Base-by-base conservation (phyloP, 2,888 invertebrate genomes). In the Crocallis elinguaria region DNA sequence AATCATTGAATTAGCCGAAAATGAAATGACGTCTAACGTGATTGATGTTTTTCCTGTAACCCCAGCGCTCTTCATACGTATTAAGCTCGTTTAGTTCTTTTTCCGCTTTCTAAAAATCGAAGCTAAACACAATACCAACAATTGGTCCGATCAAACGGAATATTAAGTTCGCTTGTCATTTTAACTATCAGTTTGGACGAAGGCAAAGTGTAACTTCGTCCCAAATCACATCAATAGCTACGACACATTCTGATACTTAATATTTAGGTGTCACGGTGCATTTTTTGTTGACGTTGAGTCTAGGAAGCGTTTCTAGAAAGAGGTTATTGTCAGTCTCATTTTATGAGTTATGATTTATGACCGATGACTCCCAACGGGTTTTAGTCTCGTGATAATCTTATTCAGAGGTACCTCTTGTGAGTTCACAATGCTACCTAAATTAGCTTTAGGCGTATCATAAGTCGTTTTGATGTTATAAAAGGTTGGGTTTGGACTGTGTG, bases 341-440 rank as follows among this genome's bases (percentile, higher is more conserved):
- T 90, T 90, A 90, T 88, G 89, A 86, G 86, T 84, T 88, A 91
- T 91, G 91, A 91, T 91, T 91, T 90, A 91, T 91, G 91, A 90
- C 80, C 85, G 79, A 83, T 87, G 90, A 88, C 89, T 91, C 88
- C 91, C 90, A 89, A 90, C 89, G 88, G 90, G 87, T 84, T 89
- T 79, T 84, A 74, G 77, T 74, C 75, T 77, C 79, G 70, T 86
- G 89, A 87, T 91, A 91, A 91, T 90, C 88, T 89, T 82, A 89
- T 88, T 90, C 87, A 88, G 77, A 77, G 81, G 77, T 78, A 73
- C 80, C 82, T 85, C 86, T 85, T 86, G 83, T 86, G 84, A 78
- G 77, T 81, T 79, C 79, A 91, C 91, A 91, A 91, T 91, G 91
- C 91, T 90, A 91, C 91, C 82, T 90, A 91, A 91, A 91, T 91